A percentile compares a stretch with the other conserved stretches of the same genome.
phyloP scores from a whole-genome alignment of 2,113 vertebrate genomes.

The Poecile atricapillus region DNA sequence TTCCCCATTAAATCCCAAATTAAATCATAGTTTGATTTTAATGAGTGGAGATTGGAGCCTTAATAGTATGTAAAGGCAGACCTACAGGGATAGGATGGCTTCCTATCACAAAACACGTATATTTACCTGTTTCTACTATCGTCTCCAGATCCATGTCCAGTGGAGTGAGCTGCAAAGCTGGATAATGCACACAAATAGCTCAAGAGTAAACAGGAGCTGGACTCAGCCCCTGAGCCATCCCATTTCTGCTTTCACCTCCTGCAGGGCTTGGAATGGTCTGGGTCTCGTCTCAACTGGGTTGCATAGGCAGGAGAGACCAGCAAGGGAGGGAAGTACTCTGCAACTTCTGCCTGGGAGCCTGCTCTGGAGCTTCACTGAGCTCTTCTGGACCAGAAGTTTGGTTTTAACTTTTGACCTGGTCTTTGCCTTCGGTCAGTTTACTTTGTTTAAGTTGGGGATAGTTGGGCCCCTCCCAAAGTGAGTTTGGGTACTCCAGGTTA shows the following conservation, averaged over 20 bases:
- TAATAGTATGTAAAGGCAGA: not conserved
- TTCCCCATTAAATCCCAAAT: not conserved
- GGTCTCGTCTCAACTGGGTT: not conserved
- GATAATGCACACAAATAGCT: not conserved
- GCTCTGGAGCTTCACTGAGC: not conserved
- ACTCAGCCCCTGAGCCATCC: not conserved
- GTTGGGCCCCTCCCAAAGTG: not conserved
- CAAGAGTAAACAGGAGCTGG: not conserved
- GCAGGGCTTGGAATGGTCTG: not conserved
- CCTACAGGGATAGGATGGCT: not conserved
- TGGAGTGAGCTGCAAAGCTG: not conserved
- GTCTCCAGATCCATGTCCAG: not conserved
- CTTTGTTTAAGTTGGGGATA: not conserved
- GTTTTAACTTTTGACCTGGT: not conserved
- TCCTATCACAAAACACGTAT: accelerated
- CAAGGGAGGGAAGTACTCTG: not conserved
- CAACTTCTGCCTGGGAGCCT: not conserved
- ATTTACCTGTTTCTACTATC: not conserved
- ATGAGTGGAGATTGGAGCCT: not conserved
- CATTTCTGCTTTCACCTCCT: not conserved
- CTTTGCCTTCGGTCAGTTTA: not conserved
- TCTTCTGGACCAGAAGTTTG: not conserved
- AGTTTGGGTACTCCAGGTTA: not conserved
- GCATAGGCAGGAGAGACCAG: not conserved
- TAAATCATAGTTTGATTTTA: not conserved